Evolutionary conservation across 1,140 invertebrate genomes (phyloP), one percentile per base, ranked within the genome.

Genomic region (Formica exsecta): DNA sequence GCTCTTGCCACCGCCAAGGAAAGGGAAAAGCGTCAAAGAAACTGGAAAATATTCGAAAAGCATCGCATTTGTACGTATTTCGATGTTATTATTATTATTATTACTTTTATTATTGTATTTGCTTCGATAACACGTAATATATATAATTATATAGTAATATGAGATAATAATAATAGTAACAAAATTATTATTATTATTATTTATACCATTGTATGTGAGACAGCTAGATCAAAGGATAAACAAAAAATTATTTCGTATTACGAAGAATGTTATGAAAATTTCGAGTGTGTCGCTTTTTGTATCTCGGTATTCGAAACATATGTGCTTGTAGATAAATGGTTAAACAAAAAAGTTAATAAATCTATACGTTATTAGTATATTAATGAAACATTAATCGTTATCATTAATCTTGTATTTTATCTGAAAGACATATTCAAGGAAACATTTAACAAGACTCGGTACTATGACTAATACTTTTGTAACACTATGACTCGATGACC

Each of bases 21-120:
- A 66, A 25, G 3, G 22, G 3, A 32, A 77, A 48, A 44, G 9
- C 38, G 1, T 66, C 59, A 11, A 76, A 62, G 9, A 76, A 9
- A 76, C 2, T 75, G 3, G 8, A 75, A 0, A 62, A 38, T 57
- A 59, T 3, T 75, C 16, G 7, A 76, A 54, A 16, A 75, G 11
- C 13, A 74, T 74, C 51, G 51, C 13, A 16, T 76, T 41, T 25
- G 74, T 64, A 76, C 6, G 57, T 76, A 64, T 44, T n/a, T 62
- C 8, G 19, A 0, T n/a, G 1, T 0, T 13, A 38, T 65, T 36
- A 25, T 64, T 29, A n/a, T 36, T 36, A 65, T 19, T 61, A 16
- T 25, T n/a, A 59, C 8, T 59, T 22, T 22, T 59, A 59, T 59
- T 59, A 22, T 9, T 59, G 54, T 59, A 57, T 57, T 57, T n/a